phyloP scores from a whole-genome alignment of 2,888 invertebrate species.

The Sericinus montela region DNA sequence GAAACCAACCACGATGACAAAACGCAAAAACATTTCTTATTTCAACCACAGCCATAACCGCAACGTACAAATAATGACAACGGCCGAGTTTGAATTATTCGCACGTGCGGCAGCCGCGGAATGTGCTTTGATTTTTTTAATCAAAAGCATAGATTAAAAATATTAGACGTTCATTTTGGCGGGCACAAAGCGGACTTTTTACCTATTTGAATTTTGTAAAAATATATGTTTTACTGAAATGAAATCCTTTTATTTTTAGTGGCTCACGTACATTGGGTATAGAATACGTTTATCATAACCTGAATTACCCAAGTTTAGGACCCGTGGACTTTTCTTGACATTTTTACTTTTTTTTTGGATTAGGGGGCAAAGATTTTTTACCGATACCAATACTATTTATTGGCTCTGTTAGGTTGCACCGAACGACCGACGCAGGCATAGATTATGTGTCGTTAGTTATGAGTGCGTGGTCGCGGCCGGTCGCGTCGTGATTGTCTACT shows the following conservation, averaged over 20 bases:
- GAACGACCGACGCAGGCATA: too few relatives aligned
- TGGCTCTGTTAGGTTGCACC: too few relatives aligned
- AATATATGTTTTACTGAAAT: neutral
- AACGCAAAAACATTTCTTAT: conserved; percentile 15
- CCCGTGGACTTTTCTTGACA: too few relatives aligned
- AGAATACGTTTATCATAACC: too few relatives aligned
- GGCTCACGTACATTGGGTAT: too few relatives aligned
- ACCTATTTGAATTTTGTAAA: neutral
- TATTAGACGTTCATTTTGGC: conserved; percentile 14
- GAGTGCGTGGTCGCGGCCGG: too few relatives aligned
- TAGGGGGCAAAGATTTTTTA: too few relatives aligned
- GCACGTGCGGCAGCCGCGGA: conserved; percentile 25
- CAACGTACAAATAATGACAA: conserved; percentile 13
- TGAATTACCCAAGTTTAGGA: too few relatives aligned
- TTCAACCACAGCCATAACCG: conserved; percentile 1
- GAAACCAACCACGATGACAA: neutral
- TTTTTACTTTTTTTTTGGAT: too few relatives aligned
- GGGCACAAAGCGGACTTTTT: conserved; percentile 1
- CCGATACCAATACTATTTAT: too few relatives aligned
- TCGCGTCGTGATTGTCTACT: too few relatives aligned
- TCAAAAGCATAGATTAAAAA: conserved; percentile 17
- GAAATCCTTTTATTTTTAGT: neutral
- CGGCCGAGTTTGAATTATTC: conserved; percentile 29
- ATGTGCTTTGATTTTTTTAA: conserved; percentile 33
- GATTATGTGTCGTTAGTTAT: too few relatives aligned